Conservation (phyloP, 2,113 vertebrate genomes). For the Danio rerio region DNA sequence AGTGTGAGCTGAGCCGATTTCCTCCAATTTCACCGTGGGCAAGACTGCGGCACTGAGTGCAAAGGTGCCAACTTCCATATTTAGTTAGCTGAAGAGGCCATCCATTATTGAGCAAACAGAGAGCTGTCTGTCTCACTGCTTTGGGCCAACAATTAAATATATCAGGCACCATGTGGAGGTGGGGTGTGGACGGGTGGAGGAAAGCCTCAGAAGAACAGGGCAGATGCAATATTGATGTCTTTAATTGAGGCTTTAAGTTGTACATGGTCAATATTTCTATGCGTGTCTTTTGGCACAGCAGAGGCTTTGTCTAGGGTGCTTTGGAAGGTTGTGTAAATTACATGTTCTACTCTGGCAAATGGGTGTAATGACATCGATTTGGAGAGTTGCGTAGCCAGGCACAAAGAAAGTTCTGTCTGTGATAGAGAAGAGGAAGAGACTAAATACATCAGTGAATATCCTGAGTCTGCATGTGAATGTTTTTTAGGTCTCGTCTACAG, state of each 20-base stretch:
- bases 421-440: not conserved
- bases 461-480: not conserved
- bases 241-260: constrained; percentile 80
- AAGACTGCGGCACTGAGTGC: constrained; percentile 59
- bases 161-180: constrained; percentile 62
- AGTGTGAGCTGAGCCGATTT: constrained; percentile 40
- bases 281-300: constrained; percentile 64
- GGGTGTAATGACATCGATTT: constrained; percentile 69
- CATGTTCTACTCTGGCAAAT: constrained; percentile 71
- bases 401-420: not conserved
- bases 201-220: constrained; percentile 67
- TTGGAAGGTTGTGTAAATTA: constrained; percentile 67
- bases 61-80: constrained; percentile 72
- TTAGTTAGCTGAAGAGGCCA: constrained; percentile 71
- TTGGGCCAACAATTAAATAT: constrained; percentile 80
- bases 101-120: constrained; percentile 80
- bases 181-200: constrained; percentile 39
- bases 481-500: not conserved
- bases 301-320: constrained; percentile 54
- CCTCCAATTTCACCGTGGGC: constrained; percentile 56
- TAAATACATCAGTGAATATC: constrained; percentile 4
- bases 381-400: constrained; percentile 61
- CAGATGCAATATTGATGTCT: constrained; percentile 79
- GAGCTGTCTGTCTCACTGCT: constrained; percentile 78
- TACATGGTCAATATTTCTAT: constrained; percentile 71